Evolutionary conservation across 2,113 vertebrate genomes (phyloP), one percentile per base, ranked within the genome.

Genomic region (Blennius ocellaris): DNA sequence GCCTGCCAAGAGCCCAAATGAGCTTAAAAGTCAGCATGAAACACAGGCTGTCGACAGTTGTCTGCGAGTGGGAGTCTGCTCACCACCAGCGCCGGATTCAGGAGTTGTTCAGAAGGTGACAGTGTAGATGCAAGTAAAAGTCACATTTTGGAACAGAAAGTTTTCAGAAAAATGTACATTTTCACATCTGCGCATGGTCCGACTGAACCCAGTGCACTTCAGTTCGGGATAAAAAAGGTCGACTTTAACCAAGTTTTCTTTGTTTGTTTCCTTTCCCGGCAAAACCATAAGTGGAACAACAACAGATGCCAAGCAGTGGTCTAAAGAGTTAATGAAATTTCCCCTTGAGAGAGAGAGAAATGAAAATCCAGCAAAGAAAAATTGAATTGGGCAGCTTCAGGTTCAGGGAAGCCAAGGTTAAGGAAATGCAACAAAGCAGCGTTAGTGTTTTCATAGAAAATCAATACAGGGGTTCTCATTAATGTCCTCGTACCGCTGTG

Each of bases 371-470:
- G 62, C 50, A 15, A 76, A 61, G 71, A 78, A 66, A 82, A 90
- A 90, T 82, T 83, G 70, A 82, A 90, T 89, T 76, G 62, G 78
- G 66, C 80, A 81, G 81, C 53, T 66, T 77, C 39, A 15, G 74
- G 76, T 89, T 78, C 63, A 56, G 38, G 55, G 62, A 68, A 77
- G 72, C 82, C 81, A 88, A 82, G 71, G 87, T 91, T 91, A 87
- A 86, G 68, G 78, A 85, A 92, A 91, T 73, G 83, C 84, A 90
- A 86, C 88, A 89, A 87, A 90, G 83, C 78, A 78, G 66, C 53
- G 68, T 48, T 73, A n/a, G 71, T 47, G 72, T 85, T 89, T 87
- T 85, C 80, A 90, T 86, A 61, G 78, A 85, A 88, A 92, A 92
- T 92, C 90, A 87, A 92, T 92, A 82, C 17, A 38, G 62, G 69